Base-by-base conservation (phyloP, 2,888 invertebrate genomes). In the Amphimallon solstitiale region DNA sequence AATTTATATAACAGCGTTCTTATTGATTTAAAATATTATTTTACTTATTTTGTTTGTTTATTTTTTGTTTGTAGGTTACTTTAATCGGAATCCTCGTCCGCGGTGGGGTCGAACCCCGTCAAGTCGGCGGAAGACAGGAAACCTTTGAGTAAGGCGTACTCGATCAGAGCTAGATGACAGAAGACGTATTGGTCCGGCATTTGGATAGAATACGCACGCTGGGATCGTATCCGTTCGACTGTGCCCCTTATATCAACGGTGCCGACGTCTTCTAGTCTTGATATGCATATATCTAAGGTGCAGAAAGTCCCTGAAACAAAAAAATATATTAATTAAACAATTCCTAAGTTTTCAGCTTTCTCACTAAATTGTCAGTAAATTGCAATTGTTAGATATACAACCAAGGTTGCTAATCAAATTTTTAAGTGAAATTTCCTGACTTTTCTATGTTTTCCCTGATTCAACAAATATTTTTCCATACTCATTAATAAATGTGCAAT, bases 151-250 rank as follows among this genome's bases (percentile, higher is more conserved):
- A 91, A 85, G 70, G 94, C 93, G 79, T 93, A 93, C 84, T 97
- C 96, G 75, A 97, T 90, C 71, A 98, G 86, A 68, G 97, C 97
- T 77, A 95, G 88, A 82, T 97, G 96, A 82, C 97, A 97, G 87
- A 98, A 98, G 59, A 97, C 93, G 86, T 97, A 98, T 86, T 98
- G 98, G 84, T 98, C 97, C 64, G 97, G 97, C 94, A 97, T 97
- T 88, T 98, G 98, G 83, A 98, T 97, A 84, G 96, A 96, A 86
- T 94, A 95, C 70, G 98, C 97, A 74, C 98, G 89, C 85, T 98
- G 98, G 65, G 92, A 89, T 61, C 98, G 91, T 78, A 98, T 94
- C 81, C 91, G 89, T 82, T 96, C 94, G 52, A 98, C 97, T 0
- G 95, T 92, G 63, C 94, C 95, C 77, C 95, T 89, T 73, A 97